These are phyloP conservation scores for Nebria ingens DNA, from an alignment of 1,140 invertebrate species.

Conservation along the genomic window DNA sequence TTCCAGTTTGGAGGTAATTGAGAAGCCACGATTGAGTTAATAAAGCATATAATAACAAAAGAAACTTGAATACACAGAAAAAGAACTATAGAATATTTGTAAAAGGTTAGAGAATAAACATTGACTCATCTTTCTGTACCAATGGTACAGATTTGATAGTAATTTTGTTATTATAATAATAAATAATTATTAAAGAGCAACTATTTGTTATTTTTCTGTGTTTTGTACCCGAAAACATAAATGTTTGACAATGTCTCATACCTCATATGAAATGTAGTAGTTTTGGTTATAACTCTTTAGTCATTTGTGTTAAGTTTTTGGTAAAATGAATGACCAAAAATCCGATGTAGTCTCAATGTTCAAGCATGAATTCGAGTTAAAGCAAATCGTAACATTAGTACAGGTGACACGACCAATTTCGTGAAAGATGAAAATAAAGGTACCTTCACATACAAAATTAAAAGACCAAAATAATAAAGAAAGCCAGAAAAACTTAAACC, in stretches of 20 bases:
- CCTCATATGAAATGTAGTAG: constrained; percentile 17
- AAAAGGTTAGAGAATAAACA: too few species aligned
- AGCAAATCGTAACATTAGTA: constrained; percentile 8
- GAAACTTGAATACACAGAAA: constrained; percentile 13
- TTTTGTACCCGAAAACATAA: too few species aligned
- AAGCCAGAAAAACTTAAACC: background rate
- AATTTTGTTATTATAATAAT: background rate
- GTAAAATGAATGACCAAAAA: constrained; percentile 12
- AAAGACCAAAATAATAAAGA: background rate
- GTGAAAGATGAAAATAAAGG: constrained; percentile 8
- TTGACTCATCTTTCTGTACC: too few species aligned
- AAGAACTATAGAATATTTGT: constrained; percentile 21
- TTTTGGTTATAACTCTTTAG: constrained; percentile 12
- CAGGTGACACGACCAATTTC: constrained; percentile 4
- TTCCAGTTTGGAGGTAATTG: too few species aligned
- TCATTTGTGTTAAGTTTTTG: constrained; percentile 12
- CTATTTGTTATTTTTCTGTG: constrained; percentile 8
- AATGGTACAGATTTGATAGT: constrained; percentile 15
- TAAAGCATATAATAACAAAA: constrained; percentile 16
- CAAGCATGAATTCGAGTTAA: constrained; percentile 5
- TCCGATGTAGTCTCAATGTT: background rate
- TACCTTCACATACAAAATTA: constrained; percentile 2
- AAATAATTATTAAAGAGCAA: background rate
- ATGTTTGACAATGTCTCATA: background rate
- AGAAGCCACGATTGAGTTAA: constrained; percentile 11